phyloP scores from a whole-genome alignment of 2,113 vertebrate species.

The Lycaon pictus region DNA sequence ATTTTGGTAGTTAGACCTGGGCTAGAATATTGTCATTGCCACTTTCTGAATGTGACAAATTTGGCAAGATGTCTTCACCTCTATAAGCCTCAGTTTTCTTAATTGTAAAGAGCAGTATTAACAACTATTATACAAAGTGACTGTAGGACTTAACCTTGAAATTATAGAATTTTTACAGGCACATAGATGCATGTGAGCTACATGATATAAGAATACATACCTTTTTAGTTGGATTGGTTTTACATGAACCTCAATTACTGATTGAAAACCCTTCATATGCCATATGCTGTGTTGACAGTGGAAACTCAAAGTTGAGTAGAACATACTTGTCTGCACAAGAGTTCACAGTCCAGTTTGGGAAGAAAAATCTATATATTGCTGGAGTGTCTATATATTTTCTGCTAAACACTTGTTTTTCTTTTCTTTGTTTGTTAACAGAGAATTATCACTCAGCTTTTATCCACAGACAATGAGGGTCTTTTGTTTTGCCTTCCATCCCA shows the following conservation, averaged over 20 bases:
- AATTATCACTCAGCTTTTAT: neutral
- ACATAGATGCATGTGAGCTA: neutral
- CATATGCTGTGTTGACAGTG: neutral
- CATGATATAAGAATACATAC: neutral
- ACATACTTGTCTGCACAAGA: neutral
- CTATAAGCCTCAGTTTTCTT: neutral
- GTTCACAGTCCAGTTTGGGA: neutral
- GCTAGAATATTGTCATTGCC: neutral
- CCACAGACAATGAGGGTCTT: neutral
- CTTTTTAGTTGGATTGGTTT: slow-evolving; percentile 18
- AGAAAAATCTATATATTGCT: neutral
- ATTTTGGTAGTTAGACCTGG: neutral
- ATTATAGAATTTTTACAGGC: neutral
- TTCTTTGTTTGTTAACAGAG: neutral
- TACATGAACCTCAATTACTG: neutral
- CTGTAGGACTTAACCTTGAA: neutral
- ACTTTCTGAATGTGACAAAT: neutral
- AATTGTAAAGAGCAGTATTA: neutral
- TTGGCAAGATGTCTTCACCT: neutral
- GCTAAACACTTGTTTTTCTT: neutral
- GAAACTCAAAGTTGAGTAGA: neutral
- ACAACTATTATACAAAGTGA: neutral
- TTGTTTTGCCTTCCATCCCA: neutral
- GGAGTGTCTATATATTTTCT: neutral
- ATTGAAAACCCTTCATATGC: neutral